Conservation (phyloP, 2,113 vertebrate genomes). For the Galemys pyrenaicus region DNA sequence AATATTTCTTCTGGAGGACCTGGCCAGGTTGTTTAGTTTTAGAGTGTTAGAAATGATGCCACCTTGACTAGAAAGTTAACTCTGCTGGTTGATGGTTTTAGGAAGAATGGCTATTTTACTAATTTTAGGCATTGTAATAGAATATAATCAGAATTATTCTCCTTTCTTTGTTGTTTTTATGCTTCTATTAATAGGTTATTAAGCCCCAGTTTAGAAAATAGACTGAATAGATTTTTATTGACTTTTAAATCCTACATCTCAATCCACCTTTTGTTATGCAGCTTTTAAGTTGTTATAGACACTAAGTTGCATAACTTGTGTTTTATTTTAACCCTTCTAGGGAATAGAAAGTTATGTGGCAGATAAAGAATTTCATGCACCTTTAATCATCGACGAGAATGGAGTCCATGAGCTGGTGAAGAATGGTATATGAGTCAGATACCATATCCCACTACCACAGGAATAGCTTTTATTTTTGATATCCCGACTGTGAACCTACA, state of each 20-base stretch:
- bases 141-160: not conserved
- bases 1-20: not conserved
- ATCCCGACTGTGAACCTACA: constrained; percentile 16
- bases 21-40: not conserved
- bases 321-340: constrained; percentile 77
- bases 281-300: not conserved
- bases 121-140: not conserved
- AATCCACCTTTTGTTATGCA: not conserved
- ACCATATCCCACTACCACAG: not conserved
- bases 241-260: not conserved
- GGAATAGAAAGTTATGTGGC: constrained; percentile 91
- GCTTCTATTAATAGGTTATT: not conserved
- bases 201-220: not conserved
- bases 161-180: not conserved
- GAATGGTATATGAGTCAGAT: constrained; percentile 88
- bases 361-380: constrained; percentile 89
- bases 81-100: not conserved
- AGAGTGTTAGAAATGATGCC: not conserved
- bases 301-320: not conserved
- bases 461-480: constrained; percentile 39
- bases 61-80: not conserved
- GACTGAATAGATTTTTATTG: not conserved
- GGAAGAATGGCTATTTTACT: not conserved
- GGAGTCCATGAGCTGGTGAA: constrained; percentile 93
- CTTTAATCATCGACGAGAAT: constrained; percentile 89